Percentiles rank a stretch among this genome's conserved stretches.
phyloP scores from a whole-genome alignment of 1,140 invertebrate genomes.

The Pantala flavescens region DNA sequence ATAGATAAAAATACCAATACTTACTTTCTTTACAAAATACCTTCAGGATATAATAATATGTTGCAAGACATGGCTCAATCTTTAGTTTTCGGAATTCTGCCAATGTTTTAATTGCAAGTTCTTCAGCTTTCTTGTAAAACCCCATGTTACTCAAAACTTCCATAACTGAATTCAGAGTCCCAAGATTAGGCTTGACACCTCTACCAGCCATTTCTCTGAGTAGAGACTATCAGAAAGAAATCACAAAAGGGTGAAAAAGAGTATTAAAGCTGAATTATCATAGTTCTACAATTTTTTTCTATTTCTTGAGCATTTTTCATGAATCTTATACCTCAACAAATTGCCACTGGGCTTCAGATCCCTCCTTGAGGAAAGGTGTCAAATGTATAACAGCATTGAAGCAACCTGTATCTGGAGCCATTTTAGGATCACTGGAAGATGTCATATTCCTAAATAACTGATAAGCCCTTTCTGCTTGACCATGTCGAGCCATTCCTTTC shows the following conservation, averaged over 20 bases:
- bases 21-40: slow-evolving; percentile 58
- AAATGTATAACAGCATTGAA: slow-evolving; percentile 61
- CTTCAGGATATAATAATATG: slow-evolving; percentile 55
- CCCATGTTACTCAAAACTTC: slow-evolving; percentile 41
- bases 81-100: slow-evolving; percentile 59
- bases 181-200: slow-evolving; percentile 53
- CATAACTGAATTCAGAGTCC: slow-evolving; percentile 62
- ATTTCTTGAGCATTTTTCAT: slow-evolving; percentile 5
- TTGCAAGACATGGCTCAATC: slow-evolving; percentile 58
- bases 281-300: background rate
- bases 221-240: slow-evolving; percentile 34
- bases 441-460: background rate
- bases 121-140: slow-evolving; percentile 34
- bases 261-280: too few species aligned
- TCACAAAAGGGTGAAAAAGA: slow-evolving; percentile 17
- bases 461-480: background rate
- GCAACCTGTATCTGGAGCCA: background rate
- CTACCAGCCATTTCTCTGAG: slow-evolving; percentile 47
- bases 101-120: slow-evolving; percentile 29
- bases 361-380: slow-evolving; percentile 48
- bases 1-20: too few species aligned
- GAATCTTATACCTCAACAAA: slow-evolving; percentile 36
- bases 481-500: background rate
- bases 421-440: background rate
- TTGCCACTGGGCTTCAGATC: slow-evolving; percentile 48